Percentiles rank a stretch among this genome's conserved stretches.
Evolutionary conservation across 1,140 invertebrate genomes (phyloP).

Genomic region (Proales similis): DNA sequence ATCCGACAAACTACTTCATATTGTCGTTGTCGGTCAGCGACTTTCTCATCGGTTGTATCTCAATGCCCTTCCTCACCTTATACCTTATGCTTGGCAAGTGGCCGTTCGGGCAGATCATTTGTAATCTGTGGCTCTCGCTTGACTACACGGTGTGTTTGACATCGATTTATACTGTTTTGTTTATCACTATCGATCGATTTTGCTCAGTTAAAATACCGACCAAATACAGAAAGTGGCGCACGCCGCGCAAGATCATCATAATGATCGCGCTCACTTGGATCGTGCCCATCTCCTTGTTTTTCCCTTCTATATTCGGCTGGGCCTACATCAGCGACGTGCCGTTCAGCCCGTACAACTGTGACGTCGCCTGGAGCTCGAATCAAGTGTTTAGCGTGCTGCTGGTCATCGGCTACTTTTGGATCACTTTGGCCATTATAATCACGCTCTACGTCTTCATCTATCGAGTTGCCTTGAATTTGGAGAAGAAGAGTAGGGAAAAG

Average conservation of each 20-base stretch:
- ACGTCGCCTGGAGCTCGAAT: constrained; percentile 90
- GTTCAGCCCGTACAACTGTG: constrained; percentile 79
- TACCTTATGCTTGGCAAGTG: constrained; percentile 85
- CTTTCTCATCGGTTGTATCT: constrained; percentile 80
- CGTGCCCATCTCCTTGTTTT: constrained; percentile 88
- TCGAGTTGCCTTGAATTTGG: constrained; percentile 28
- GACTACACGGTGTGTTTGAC: constrained; percentile 98
- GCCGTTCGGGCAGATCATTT: constrained; percentile 88
- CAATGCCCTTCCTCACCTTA: constrained; percentile 88
- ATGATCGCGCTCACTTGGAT: constrained; percentile 82
- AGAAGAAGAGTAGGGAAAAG: constrained; percentile 23
- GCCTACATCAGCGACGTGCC: constrained; percentile 86
- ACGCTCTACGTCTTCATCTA: constrained; percentile 51
- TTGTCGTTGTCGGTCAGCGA: constrained; percentile 95
- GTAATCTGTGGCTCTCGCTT: constrained; percentile 95
- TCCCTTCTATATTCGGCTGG: constrained; percentile 98
- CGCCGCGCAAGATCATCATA: constrained; percentile 80
- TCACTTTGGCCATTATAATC: constrained; percentile 80
- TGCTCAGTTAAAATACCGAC: constrained; percentile 98
- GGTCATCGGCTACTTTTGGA: constrained; percentile 93
- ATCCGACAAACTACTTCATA: constrained; percentile 99
- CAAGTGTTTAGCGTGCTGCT: constrained; percentile 88
- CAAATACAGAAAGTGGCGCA: constrained; percentile 91
- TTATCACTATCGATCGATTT: constrained; percentile 96
- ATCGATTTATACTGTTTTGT: constrained; percentile 94